Evolutionary conservation across 2,113 vertebrate genomes (phyloP).

Genomic region (Otolemur garnettii): DNA sequence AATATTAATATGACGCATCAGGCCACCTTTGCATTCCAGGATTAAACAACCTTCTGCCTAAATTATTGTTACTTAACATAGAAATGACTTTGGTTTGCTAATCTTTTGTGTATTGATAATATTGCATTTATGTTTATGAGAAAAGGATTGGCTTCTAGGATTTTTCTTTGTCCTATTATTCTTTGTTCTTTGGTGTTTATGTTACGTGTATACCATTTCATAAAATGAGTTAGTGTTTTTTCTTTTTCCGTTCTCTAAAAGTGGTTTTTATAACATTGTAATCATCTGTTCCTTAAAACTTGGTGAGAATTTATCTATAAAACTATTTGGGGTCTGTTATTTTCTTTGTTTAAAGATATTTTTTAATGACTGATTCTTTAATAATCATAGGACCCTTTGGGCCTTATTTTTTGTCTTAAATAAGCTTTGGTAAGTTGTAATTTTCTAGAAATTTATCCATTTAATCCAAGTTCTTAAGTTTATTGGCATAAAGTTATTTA

Average conservation of each 20-base stretch:
- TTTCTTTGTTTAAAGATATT: slow-evolving; percentile 68
- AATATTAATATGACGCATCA: background rate
- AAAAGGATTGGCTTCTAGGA: background rate
- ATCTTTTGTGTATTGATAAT: background rate
- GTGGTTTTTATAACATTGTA: slow-evolving; percentile 53
- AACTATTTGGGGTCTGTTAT: slow-evolving; percentile 21
- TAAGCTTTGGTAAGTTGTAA: slow-evolving; percentile 63
- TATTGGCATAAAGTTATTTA: slow-evolving; percentile 68
- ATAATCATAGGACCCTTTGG: background rate
- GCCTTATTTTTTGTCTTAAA: slow-evolving; percentile 31
- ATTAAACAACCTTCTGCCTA: background rate
- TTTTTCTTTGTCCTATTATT: background rate
- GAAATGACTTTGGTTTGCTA: background rate
- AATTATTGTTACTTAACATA: background rate
- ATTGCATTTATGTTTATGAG: background rate
- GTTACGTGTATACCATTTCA: background rate
- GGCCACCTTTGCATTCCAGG: background rate
- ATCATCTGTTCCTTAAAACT: slow-evolving; percentile 39
- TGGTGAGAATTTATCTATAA: slow-evolving; percentile 63
- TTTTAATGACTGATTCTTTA: slow-evolving; percentile 43
- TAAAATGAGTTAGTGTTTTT: background rate
- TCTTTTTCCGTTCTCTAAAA: background rate
- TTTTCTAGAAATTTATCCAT: slow-evolving; percentile 65
- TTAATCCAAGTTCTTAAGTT: slow-evolving; percentile 59
- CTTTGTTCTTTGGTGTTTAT: background rate